Evolutionary conservation across 2,888 invertebrate species (phyloP).

Genomic region (Metopia argyrocephala): DNA sequence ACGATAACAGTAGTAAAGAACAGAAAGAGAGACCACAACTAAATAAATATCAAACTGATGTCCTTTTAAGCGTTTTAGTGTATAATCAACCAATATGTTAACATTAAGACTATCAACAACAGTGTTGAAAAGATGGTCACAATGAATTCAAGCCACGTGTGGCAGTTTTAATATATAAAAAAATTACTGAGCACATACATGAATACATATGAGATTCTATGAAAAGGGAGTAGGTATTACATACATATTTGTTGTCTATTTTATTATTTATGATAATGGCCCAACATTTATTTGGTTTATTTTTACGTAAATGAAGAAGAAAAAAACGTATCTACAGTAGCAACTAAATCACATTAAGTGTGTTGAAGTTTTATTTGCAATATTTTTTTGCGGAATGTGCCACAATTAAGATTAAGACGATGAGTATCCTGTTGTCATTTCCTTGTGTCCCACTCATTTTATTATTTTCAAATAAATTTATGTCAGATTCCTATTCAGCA

Average conservation of each 20-base stretch:
- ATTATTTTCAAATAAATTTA: background rate
- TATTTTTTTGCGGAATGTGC: conserved; percentile 75
- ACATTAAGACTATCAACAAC: too few species aligned
- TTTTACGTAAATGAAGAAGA: too few species aligned
- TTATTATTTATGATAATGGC: conserved; percentile 78
- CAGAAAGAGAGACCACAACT: too few species aligned
- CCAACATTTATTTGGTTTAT: conserved; percentile 76
- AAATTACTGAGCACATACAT: conserved; percentile 4
- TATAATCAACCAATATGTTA: too few species aligned
- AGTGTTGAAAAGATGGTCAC: background rate
- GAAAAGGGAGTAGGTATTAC: background rate
- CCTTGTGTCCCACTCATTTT: background rate
- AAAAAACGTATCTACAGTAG: background rate
- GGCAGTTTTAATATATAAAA: conserved; percentile 7
- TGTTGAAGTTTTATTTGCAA: background rate
- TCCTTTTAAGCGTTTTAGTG: too few species aligned
- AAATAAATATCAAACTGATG: too few species aligned
- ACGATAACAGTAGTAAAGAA: too few species aligned
- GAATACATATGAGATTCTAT: too few species aligned
- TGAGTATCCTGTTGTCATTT: conserved; percentile 69
- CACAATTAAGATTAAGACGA: conserved; percentile 77
- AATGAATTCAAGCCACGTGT: background rate
- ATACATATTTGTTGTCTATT: conserved; percentile 66
- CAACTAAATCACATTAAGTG: background rate
- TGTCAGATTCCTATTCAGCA: background rate